Percentiles rank a stretch among this genome's conserved stretches.
Evolutionary conservation across 2,888 invertebrate genomes (phyloP).

Genomic region (Temnothorax ravouxi): DNA sequence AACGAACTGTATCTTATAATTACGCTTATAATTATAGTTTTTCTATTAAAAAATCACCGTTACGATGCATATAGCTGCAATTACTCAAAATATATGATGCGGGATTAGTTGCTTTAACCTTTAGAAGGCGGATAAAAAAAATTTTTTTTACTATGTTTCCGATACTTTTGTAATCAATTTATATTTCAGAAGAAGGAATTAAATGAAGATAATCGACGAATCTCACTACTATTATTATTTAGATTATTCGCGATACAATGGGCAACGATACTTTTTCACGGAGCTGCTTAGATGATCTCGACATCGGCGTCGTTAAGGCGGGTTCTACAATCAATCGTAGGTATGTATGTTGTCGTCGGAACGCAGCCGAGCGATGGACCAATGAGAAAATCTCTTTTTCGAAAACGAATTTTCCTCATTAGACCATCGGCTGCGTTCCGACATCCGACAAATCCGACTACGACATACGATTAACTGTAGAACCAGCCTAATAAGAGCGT

Average conservation of each 20-base stretch:
- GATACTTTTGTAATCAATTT: background rate
- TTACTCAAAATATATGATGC: background rate
- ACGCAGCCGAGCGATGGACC: too few relatives aligned
- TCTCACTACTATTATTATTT: background rate
- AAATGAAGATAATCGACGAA: background rate
- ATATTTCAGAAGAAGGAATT: background rate
- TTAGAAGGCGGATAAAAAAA: too few relatives aligned
- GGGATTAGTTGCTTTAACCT: background rate
- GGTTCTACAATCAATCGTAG: too few relatives aligned
- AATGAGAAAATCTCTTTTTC: too few relatives aligned
- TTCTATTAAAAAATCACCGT: background rate
- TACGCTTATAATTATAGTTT: background rate
- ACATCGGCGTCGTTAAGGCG: background rate
- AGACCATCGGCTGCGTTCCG: too few relatives aligned
- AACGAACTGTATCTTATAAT: too few relatives aligned
- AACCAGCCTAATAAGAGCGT: conserved; percentile 19
- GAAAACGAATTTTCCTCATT: too few relatives aligned
- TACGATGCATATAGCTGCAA: background rate
- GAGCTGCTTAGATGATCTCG: background rate
- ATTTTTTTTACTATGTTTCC: too few relatives aligned
- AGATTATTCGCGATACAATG: background rate
- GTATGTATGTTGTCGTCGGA: too few relatives aligned
- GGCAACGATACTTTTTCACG: background rate
- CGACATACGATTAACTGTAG: too few relatives aligned
- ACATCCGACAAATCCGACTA: too few relatives aligned